Percentiles rank a stretch among this genome's conserved stretches.
Evolutionary conservation across 2,797 vertebrate genomes (phyloP).

Genomic region (Sparus aurata): DNA sequence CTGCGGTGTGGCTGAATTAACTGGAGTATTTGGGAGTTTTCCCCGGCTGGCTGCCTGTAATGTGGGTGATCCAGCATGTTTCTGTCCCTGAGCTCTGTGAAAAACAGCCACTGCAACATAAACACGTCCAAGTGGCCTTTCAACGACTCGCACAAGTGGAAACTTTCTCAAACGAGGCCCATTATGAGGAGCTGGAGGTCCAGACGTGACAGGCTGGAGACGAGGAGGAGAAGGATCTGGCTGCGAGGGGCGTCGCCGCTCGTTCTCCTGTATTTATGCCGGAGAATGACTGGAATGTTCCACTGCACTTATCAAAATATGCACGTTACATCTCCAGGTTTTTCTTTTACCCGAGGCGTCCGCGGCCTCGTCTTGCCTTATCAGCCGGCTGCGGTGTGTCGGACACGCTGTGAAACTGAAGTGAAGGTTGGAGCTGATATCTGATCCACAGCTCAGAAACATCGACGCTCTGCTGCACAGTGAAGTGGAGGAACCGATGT

Average conservation of each 20-base stretch:
- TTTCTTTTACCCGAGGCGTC: conserved; percentile 49
- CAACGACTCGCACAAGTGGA: conserved; percentile 22
- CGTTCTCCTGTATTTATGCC: conserved; percentile 48
- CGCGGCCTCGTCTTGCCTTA: conserved; percentile 13
- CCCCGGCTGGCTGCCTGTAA: background rate
- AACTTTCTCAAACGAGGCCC: conserved; percentile 12
- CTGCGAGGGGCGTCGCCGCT: conserved; percentile 43
- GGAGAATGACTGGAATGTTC: conserved; percentile 84
- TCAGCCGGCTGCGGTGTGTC: background rate
- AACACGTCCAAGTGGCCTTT: conserved; percentile 39
- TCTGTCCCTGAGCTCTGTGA: background rate
- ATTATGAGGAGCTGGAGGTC: background rate
- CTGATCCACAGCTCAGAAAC: conserved; percentile 18
- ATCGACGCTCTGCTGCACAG: background rate
- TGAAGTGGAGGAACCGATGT: background rate
- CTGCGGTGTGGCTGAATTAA: background rate
- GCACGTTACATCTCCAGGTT: conserved; percentile 67
- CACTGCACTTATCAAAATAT: conserved; percentile 82
- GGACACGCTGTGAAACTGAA: conserved; percentile 14
- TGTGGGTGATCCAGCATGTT: conserved; percentile 12
- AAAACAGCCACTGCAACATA: conserved; percentile 7
- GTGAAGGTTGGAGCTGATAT: background rate
- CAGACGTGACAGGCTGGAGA: conserved; percentile 10
- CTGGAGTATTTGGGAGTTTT: conserved; percentile 2
- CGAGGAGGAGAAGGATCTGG: conserved; percentile 6